A percentile compares a stretch with the other conserved stretches of the same genome.
phyloP scores from a whole-genome alignment of 2,797 vertebrate genomes.

The Apogon hyalosoma region DNA sequence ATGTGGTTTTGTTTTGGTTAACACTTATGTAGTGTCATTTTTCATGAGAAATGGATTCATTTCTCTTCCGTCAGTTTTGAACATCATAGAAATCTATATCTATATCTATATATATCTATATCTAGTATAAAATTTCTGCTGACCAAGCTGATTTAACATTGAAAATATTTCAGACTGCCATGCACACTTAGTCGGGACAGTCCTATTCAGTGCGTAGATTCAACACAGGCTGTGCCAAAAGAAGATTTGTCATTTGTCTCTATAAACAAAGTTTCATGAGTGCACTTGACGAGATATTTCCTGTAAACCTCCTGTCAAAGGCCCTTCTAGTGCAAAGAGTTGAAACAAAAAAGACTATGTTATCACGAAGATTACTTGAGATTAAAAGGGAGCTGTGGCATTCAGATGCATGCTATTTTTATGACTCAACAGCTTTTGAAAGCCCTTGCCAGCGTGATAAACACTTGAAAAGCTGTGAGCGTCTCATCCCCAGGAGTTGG shows the following conservation, averaged over 20 bases:
- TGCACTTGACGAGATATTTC: conserved; percentile 66
- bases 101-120: not conserved
- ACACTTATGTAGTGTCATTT: conserved; percentile 7
- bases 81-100: not conserved
- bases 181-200: conserved; percentile 6
- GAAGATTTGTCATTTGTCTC: conserved; percentile 56
- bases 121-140: conserved; percentile 12
- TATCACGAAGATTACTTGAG: conserved; percentile 70
- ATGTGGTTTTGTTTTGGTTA: conserved; percentile 78
- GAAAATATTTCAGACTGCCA: not conserved
- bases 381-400: conserved; percentile 67
- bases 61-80: not conserved
- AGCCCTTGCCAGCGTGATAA: conserved; percentile 75
- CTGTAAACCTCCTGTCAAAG: conserved; percentile 57
- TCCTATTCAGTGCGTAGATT: conserved; percentile 30
- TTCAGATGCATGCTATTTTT: conserved; percentile 78
- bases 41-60: not conserved
- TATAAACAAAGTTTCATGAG: conserved; percentile 61
- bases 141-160: conserved; percentile 7
- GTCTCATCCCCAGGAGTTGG: conserved; percentile 62
- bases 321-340: conserved; percentile 33
- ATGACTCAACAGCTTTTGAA: conserved; percentile 76
- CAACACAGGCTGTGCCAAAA: conserved; percentile 40
- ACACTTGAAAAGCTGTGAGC: conserved; percentile 77
- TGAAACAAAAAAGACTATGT: conserved; percentile 54